phyloP scores from a whole-genome alignment of 53 echinoderm and acorn worm species.

The Glandiceps talaboti region DNA sequence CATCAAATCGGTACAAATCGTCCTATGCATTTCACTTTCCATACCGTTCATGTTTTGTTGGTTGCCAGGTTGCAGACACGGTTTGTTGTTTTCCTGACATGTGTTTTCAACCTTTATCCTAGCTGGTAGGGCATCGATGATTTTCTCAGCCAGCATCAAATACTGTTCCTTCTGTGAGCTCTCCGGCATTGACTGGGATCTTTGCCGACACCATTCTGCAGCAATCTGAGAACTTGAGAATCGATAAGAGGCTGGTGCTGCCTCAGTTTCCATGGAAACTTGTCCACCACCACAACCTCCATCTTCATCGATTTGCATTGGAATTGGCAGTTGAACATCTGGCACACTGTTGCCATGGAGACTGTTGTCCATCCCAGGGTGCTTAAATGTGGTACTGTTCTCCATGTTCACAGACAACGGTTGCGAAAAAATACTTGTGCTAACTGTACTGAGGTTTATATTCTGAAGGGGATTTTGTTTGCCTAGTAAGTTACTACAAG shows the following conservation, averaged over 20 bases:
- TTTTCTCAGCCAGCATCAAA: conserved; percentile 87
- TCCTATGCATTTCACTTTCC: neutral
- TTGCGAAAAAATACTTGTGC: neutral
- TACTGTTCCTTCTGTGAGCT: conserved; percentile 51
- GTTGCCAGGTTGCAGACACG: neutral
- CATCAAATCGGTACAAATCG: neutral
- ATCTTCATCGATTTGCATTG: neutral
- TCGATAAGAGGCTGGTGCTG: neutral
- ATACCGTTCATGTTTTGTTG: neutral
- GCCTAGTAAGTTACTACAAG: neutral
- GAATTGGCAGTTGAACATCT: neutral
- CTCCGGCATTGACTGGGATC: neutral
- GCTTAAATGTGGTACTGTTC: neutral
- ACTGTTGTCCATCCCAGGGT: neutral
- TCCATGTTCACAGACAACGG: neutral
- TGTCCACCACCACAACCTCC: neutral
- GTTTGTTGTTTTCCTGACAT: neutral
- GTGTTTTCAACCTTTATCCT: conserved; percentile 68
- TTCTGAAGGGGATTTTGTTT: too few species aligned
- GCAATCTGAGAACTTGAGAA: neutral
- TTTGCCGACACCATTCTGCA: neutral
- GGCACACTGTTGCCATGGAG: neutral
- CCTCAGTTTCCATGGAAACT: neutral
- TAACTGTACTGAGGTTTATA: neutral
- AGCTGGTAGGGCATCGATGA: conserved; percentile 88